Evolutionary conservation across 1,140 invertebrate species (phyloP), one percentile per base, ranked within the genome.

Genomic region (Antheraea pernyi): DNA sequence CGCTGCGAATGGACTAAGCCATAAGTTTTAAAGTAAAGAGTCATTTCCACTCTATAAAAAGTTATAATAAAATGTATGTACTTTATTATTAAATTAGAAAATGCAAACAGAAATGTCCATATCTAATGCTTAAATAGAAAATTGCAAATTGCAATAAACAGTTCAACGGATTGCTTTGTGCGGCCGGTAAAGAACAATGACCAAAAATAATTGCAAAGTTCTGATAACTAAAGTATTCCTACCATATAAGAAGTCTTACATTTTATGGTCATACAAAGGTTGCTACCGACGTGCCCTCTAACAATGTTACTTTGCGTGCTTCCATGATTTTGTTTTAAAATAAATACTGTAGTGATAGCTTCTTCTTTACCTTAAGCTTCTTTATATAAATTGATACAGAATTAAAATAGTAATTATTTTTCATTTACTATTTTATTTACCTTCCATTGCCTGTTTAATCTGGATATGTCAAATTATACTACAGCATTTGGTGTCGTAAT

Each of bases 211-310:
- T 53, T 53, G 46, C 46, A 53, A 13, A 53, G 9, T 53, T 53
- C 11, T 53, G 46, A 53, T 53, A 53, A 1, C 46, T 53, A 53
- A 53, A 53, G 6, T 53, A 53, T 53, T 53, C 46, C 46, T 53
- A 16, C 46, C 46, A 53, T 53, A 53, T 53, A 53, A 53, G 46
- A 2, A 53, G 46, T 13, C 5, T 53, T 13, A 53, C 46, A 53
- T 53, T 53, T 53, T 53, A 53, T 53, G 46, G 46, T 13, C 46
- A 53, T 53, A 53, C 46, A 53, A 53, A 53, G 46, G 46, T 53
- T 16, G 46, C 4, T 53, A 53, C 46, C 46, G 46, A 13, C 16
- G 13, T 53, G 16, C 46, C 13, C 46, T 53, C 46, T 53, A 53
- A 53, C 46, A 53, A 53, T 53, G 46, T 16, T 53, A 53, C 39